Evolutionary conservation across 2,888 invertebrate genomes (phyloP).

Genomic region (Chrysodeixis includens): DNA sequence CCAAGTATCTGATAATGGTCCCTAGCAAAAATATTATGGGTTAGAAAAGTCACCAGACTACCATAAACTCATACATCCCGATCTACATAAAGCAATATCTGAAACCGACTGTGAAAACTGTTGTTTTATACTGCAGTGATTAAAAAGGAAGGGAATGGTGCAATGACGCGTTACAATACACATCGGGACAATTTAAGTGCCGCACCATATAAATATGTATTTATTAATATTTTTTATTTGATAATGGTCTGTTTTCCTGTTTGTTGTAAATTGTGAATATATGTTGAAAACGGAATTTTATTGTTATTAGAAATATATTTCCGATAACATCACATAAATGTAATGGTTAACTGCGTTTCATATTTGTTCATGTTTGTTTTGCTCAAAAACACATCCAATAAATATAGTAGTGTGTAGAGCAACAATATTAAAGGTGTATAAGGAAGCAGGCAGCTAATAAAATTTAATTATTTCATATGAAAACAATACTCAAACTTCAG

Average conservation of each 20-base stretch:
- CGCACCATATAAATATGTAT: constrained; percentile 28
- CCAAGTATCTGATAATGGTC: too few species aligned
- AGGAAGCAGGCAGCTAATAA: too few species aligned
- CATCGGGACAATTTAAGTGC: constrained; percentile 53
- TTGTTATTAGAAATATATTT: too few species aligned
- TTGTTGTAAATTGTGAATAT: not conserved
- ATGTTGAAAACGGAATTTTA: not conserved
- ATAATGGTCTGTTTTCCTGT: too few species aligned
- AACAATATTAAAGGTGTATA: too few species aligned
- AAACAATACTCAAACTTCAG: too few species aligned
- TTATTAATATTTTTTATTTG: not conserved
- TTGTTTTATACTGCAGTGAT: constrained; percentile 58
- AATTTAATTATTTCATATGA: too few species aligned
- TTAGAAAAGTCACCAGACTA: not conserved
- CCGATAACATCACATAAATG: too few species aligned
- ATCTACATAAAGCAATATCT: constrained; percentile 62
- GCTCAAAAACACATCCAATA: too few species aligned
- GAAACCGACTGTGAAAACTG: constrained; percentile 71
- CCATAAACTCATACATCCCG: constrained; percentile 20
- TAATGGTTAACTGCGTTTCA: too few species aligned
- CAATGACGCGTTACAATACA: constrained; percentile 61
- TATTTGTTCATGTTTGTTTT: too few species aligned
- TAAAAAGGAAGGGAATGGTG: constrained; percentile 56
- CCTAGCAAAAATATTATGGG: not conserved
- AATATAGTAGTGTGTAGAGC: too few species aligned